Evolutionary conservation across 53 echinoderm and acorn worm species (phyloP), one percentile per base, ranked within the genome.

Genomic region (Echinometra lucunter): DNA sequence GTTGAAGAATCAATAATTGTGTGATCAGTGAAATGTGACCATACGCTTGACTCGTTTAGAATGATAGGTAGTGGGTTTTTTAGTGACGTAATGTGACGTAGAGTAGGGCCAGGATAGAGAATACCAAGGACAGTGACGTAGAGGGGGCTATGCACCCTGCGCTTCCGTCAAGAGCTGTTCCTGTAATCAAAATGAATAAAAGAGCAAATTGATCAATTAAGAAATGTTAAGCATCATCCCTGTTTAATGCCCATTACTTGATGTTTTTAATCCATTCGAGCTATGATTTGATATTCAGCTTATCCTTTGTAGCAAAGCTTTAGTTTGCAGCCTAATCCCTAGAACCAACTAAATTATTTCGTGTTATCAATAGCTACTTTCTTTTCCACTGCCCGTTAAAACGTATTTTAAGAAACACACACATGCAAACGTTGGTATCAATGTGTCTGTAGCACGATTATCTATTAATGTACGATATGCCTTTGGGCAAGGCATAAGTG

Each of bases 71-170:
- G 89, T 21, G 15, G 38, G n/a, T n/a, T n/a, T n/a, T 66, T 92
- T 55, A 92, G 58, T 92, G 92, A 92, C 92, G 56, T 78, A 78
- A 57, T 38, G 92, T 78, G 92, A 78, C 81, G 78, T 75, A 92
- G 38, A 78, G 9, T 5, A 78, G 37, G 30, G 92, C 53, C 34
- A 92, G 3, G 78, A 74, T 6, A 8, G 92, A 57, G 58, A 57
- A 28, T 17, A 78, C 2, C 53, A 92, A 30, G 4, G 92, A 92
- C 30, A 92, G 15, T 8, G 74, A 4, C 92, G 55, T 78, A 44
- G 92, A 92, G 30, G 92, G 92, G n/a, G 78, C 44, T 78, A 37
- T 78, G 34, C 57, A 45, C 21, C n/a, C 42, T 1, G 81, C 92
- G 21, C 80, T 16, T 27, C 75, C 92, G 57, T 78, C 55, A 47